Conservation (phyloP, 1,140 invertebrate species). For the Mactra quadrangularis region DNA sequence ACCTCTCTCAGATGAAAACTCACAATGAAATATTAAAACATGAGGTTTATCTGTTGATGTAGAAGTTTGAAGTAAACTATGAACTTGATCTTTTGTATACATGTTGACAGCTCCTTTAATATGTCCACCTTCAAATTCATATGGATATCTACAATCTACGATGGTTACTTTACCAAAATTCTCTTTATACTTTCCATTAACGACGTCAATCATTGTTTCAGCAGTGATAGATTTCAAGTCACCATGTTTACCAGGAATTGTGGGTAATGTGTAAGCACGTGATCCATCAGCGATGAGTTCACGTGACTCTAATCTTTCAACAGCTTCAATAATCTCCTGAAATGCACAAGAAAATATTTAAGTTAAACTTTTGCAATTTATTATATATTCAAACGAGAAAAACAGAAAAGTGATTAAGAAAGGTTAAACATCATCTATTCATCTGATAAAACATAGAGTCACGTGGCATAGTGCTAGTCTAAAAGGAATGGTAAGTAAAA, state of each 20-base stretch:
- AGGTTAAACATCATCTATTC: no score
- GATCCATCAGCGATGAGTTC: slow-evolving; percentile 88
- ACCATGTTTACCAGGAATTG: slow-evolving; percentile 91
- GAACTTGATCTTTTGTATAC: slow-evolving; percentile 89
- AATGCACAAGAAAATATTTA: no score
- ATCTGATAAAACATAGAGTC: no score
- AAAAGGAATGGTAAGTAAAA: no score
- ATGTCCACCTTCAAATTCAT: slow-evolving; percentile 98
- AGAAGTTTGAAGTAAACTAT: not conserved
- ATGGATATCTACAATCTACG: no score
- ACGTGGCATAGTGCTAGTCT: no score
- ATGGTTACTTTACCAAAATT: slow-evolving; percentile 78
- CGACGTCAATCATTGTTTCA: slow-evolving; percentile 85
- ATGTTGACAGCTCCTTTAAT: slow-evolving; percentile 93
- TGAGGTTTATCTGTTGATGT: slow-evolving; percentile 84
- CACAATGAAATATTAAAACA: slow-evolving; percentile 98
- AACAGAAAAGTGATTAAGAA: no score
- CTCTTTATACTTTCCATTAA: slow-evolving; percentile 71
- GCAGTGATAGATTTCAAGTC: slow-evolving; percentile 92
- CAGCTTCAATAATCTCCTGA: no score
- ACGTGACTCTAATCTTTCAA: slow-evolving; percentile 10
- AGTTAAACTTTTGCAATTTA: no score
- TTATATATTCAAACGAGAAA: no score
- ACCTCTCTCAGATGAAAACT: no score
- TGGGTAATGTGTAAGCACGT: slow-evolving; percentile 89